Conservation (phyloP, 2,797 vertebrate species). For the Propithecus perrieri region DNA sequence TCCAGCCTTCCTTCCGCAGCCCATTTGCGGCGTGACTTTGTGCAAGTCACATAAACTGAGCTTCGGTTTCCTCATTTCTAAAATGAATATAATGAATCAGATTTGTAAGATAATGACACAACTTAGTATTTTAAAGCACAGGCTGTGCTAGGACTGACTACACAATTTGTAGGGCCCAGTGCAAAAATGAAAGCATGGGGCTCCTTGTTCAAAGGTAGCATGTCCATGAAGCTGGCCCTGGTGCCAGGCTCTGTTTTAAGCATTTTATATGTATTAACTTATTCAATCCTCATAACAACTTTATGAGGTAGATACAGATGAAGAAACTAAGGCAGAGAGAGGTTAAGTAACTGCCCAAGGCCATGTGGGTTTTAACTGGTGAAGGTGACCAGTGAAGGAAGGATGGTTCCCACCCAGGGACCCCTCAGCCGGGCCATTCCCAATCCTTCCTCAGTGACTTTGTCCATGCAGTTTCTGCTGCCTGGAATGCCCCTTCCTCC, state of each 20-base stretch:
- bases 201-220: neutral
- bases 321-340: constrained; percentile 8
- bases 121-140: constrained; percentile 5
- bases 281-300: neutral
- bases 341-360: neutral
- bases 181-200: neutral
- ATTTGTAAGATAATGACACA: constrained; percentile 12
- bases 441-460: neutral
- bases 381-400: neutral
- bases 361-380: neutral
- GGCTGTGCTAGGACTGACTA: neutral
- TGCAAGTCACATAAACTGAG: neutral
- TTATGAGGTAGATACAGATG: neutral
- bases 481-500: neutral
- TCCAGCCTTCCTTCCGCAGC: neutral
- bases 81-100: neutral
- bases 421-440: neutral
- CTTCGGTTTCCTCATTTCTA: constrained; percentile 7
- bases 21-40: neutral
- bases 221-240: neutral
- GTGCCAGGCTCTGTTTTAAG: neutral
- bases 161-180: neutral
- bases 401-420: neutral
- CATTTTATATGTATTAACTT: neutral
- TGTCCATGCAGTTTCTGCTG: neutral